Conservation (phyloP, 2,888 invertebrate species). For the Polyommatus iphigenia region DNA sequence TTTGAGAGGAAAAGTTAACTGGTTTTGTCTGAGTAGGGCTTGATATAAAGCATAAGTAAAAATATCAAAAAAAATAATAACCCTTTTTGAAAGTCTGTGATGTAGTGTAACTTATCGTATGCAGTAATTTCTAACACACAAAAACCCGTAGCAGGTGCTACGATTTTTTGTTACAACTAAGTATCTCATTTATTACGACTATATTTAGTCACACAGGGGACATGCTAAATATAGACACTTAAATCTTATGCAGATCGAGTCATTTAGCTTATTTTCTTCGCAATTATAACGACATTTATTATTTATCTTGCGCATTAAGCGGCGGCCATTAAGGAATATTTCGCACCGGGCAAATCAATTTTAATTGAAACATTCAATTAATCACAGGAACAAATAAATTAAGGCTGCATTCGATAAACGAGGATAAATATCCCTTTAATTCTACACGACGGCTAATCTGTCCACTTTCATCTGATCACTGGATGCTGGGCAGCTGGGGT, state of each 20-base stretch:
- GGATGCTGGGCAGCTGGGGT: not conserved
- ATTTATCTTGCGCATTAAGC: conserved; percentile 31
- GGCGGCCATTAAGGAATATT: conserved; percentile 31
- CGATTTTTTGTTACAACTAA: not conserved
- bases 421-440: conserved; percentile 22
- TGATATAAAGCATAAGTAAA: no score
- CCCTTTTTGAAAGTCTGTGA: not conserved
- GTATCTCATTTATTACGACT: not conserved
- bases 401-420: conserved; percentile 18
- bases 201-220: not conserved
- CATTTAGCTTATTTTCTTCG: conserved; percentile 15
- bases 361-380: conserved; percentile 32
- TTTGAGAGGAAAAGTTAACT: not conserved
- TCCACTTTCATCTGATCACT: not conserved
- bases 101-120: not conserved
- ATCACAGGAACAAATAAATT: conserved; percentile 31
- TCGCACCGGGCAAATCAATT: conserved; percentile 30
- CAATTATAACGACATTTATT: conserved; percentile 27
- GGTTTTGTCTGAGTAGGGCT: no score
- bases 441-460: conserved; percentile 17
- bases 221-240: not conserved
- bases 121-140: not conserved
- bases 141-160: not conserved
- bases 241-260: conserved; percentile 25
- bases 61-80: not conserved